These are phyloP conservation scores for Ellobium chinense DNA, from an alignment of 2,888 invertebrate species.

Conservation along the genomic window DNA sequence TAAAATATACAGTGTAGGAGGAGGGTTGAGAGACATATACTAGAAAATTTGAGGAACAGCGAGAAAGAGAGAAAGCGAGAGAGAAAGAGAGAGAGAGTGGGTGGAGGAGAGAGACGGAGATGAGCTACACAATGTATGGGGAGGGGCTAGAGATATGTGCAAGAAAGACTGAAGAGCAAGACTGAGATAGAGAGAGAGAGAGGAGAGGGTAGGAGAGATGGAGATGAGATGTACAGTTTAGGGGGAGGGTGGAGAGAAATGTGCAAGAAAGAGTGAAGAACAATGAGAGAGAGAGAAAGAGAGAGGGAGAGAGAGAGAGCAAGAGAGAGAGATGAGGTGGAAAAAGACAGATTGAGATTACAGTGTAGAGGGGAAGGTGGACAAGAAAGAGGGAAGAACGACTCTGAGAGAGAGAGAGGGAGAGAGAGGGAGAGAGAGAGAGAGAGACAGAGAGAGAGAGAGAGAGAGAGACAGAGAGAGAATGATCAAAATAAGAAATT, in stretches of 20 bases:
- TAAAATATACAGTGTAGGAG: too few species aligned
- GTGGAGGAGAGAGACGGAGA: slow-evolving; percentile 9
- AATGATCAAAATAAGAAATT: too few species aligned
- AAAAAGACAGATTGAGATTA: not conserved
- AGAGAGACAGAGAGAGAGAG: slow-evolving; percentile 12
- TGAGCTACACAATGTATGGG: too few species aligned
- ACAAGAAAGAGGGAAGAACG: not conserved
- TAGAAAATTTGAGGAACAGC: not conserved
- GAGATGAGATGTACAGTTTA: too few species aligned
- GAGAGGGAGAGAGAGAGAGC: not conserved
- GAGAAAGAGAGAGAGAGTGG: slow-evolving; percentile 4
- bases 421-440: not conserved
- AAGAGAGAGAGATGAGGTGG: not conserved
- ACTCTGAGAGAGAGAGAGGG: not conserved
- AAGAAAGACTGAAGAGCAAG: not conserved
- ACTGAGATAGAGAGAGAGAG: not conserved
- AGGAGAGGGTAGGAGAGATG: too few species aligned
- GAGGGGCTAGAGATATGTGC: not conserved
- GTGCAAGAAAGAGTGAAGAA: not conserved
- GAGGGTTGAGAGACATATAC: not conserved
- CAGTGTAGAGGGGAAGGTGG: not conserved
- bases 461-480: slow-evolving; percentile 16
- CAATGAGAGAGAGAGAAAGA: not conserved
- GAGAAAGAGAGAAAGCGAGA: not conserved
- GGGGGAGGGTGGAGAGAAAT: too few species aligned